Conservation (phyloP, 1,140 invertebrate species). For the Orchesella cincta region DNA sequence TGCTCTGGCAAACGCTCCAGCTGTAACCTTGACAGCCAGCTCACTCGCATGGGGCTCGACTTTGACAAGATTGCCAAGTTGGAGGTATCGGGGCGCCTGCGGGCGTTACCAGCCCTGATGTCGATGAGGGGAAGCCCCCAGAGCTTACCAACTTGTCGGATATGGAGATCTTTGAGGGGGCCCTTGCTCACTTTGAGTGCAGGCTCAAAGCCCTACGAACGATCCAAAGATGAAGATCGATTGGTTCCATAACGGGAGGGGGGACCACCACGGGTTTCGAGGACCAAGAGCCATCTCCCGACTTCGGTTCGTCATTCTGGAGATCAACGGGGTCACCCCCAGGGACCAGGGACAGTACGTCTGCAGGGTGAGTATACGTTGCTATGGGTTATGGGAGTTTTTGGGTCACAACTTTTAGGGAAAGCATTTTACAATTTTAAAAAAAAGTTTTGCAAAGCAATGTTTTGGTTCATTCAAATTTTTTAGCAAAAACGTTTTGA, state of each 20-base stretch:
- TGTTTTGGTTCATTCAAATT: too few species aligned
- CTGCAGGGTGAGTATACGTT: conserved; percentile 77
- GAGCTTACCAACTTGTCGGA: conserved; percentile 85
- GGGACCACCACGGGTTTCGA: conserved; percentile 79
- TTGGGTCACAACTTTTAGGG: background rate
- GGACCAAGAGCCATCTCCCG: conserved; percentile 91
- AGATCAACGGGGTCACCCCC: conserved; percentile 83
- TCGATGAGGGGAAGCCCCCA: conserved; percentile 82
- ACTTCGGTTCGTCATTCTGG: conserved; percentile 90
- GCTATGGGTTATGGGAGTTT: too few species aligned
- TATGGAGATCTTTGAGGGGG: conserved; percentile 81
- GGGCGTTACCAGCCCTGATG: conserved; percentile 58
- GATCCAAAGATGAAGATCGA: conserved; percentile 91
- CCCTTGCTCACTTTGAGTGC: conserved; percentile 89
- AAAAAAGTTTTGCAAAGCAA: too few species aligned
- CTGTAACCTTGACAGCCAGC: conserved; percentile 86
- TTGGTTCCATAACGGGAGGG: conserved; percentile 95
- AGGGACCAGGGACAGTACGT: conserved; percentile 86
- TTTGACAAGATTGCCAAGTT: conserved; percentile 88
- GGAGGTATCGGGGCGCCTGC: conserved; percentile 74
- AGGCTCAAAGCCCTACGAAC: conserved; percentile 82
- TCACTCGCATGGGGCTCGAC: conserved; percentile 84
- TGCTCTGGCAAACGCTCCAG: conserved; percentile 74
- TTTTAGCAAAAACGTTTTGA: too few species aligned
- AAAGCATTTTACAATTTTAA: too few species aligned